Evolutionary conservation across 2,797 vertebrate genomes (phyloP), one percentile per base, ranked within the genome.

Genomic region (Channallabes apus): DNA sequence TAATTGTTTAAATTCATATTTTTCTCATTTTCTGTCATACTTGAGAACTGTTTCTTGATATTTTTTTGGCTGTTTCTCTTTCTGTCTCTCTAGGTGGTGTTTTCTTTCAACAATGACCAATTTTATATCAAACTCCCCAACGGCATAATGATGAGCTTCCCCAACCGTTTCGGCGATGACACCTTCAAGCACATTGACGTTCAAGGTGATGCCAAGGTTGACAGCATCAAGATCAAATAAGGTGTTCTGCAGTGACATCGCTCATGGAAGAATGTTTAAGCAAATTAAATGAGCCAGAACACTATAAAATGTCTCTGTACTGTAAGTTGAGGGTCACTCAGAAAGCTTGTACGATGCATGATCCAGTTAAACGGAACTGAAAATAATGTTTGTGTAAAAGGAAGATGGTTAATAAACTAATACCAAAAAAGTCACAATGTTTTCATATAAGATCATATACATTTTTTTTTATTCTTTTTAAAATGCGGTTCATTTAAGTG

Each of bases 121-220:
- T 96, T 96, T 75, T 93, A 91, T 85, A 91, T 96, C 90, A 95
- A 89, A 82, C 93, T 96, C 5, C 92, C 94, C 0, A 92, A 94
- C 0, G 95, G 93, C 67, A 85, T 61, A 86, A 94, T 92, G 92
- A 38, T 94, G 15, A 86, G 86, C 86, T 96, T 95, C 88, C 93
- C 95, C 58, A 96, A 96, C 89, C 94, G 94, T 0, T 90, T 94
- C 12, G 94, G 94, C 1, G 95, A 95, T 2, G 88, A 93, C 82
- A 92, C 92, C 82, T 96, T 94, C 91, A 89, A 91, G 6, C 90
- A 89, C 89, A 90, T 96, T 0, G 46, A 90, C 0, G 86, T 94
- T 62, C 51, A 5, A 3, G 94, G 94, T 0, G 88, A 91, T 0
- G 94, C 91, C 0, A 92, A 68, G 88, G 76, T 94, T 82, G 1